Percentiles rank a stretch among this genome's conserved stretches.
Evolutionary conservation across 2,113 vertebrate species (phyloP).

Genomic region (Coturnix japonica): DNA sequence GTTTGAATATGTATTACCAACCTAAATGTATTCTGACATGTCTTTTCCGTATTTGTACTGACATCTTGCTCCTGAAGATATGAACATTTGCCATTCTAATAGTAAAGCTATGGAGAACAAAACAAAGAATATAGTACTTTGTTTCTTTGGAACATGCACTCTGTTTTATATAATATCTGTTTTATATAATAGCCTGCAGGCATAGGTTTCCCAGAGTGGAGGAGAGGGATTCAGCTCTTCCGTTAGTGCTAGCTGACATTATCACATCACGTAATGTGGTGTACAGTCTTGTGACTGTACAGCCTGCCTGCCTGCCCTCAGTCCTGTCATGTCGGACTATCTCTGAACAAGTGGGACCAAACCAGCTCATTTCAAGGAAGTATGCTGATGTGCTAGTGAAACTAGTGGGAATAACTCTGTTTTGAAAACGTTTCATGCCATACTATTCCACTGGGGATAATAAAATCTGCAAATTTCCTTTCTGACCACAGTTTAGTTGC

Average conservation of each 20-base stretch:
- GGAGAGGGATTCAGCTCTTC: neutral
- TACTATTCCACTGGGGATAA: neutral
- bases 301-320: neutral
- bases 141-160: neutral
- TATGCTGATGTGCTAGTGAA: neutral
- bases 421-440: constrained; percentile 25
- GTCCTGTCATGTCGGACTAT: accelerated
- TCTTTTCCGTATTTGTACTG: neutral
- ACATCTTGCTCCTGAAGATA: neutral
- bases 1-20: neutral
- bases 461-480: constrained; percentile 20
- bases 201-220: neutral
- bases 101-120: neutral
- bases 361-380: constrained; percentile 12
- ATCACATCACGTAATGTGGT: neutral
- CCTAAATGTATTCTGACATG: neutral
- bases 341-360: neutral
- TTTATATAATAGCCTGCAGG: neutral
- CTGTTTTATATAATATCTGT: neutral
- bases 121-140: neutral
- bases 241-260: neutral
- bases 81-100: neutral
- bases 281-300: neutral
- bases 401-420: constrained; percentile 27
- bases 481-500: neutral